Base-by-base conservation (phyloP, 2,113 vertebrate genomes). In the Cynopterus brachyotis region DNA sequence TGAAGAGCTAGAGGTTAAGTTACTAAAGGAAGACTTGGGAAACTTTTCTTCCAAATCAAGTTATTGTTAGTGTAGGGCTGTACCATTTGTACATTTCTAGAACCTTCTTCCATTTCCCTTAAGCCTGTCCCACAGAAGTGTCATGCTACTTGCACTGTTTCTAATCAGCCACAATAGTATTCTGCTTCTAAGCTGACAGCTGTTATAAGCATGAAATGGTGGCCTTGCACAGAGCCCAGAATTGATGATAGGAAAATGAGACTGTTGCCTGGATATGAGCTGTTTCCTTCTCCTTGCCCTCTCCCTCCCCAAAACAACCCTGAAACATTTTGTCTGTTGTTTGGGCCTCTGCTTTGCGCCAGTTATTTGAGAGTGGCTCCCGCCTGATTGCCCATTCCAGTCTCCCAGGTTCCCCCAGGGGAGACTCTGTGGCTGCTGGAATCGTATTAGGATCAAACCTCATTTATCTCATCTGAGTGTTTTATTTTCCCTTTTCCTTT, bases 171-270 rank as follows among this genome's bases (percentile, higher is more conserved):
- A 0, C 0, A 0, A 0, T 10, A 28, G 6, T 12, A 9, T 9
- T 89, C 26, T 0, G 1, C 11, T 37, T 60, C 30, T 72, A 62
- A 73, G 42, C 28, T 53, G 30, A 64, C 45, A 57, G 12, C 72
- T 91, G 24, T 50, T 85, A 19, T 0, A 75, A 45, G 82, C 30
- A 0, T 37, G 60, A 87, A 66, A 78, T 62, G 62, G 81, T 81
- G 40, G 67, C 85, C 53, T 93, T 81, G 85, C n/a, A 16, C 50
- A 50, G 47, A 91, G 60, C 45, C 13, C 42, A 66, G 37, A 86
- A 53, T 19, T 9, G 45, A 40, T 40, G 37, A 78, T 15, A 62
- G 82, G 72, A 93, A 82, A 96, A 83, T 28, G n/a, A 95, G 35
- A 40, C 82, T 13, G 2, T 94, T 78, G 53, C 84, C 32, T 86